phyloP scores from a whole-genome alignment of 2,113 vertebrate species.

The Ptilonorhynchus violaceus region DNA sequence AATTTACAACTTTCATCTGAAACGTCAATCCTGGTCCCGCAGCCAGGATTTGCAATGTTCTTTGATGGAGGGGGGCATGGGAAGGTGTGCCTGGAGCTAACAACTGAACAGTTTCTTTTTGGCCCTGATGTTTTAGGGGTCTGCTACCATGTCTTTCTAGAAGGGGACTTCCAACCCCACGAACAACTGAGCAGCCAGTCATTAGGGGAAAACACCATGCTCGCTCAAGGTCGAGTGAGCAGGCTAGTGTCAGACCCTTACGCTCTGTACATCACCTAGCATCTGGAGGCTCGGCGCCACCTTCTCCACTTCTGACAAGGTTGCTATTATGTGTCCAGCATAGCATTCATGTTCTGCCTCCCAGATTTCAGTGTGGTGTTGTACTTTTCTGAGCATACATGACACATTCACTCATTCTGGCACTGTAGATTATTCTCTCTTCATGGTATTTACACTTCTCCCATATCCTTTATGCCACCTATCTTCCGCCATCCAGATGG shows the following conservation, averaged over 20 bases:
- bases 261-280: slow-evolving; percentile 65
- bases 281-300: slow-evolving; percentile 60
- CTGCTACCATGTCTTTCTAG: slow-evolving; percentile 72
- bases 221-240: slow-evolving; percentile 72
- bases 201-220: slow-evolving; percentile 67
- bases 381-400: slow-evolving; percentile 54
- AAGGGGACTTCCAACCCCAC: slow-evolving; percentile 73
- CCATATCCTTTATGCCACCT: slow-evolving; percentile 25
- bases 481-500: slow-evolving; percentile 46
- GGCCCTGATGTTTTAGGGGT: slow-evolving; percentile 75
- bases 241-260: slow-evolving; percentile 65
- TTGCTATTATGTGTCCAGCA: slow-evolving; percentile 66
- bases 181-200: slow-evolving; percentile 67
- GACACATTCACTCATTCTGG: slow-evolving; percentile 47
- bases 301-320: slow-evolving; percentile 74
- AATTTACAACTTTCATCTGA: not conserved
- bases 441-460: slow-evolving; percentile 44
- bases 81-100: slow-evolving; percentile 48
- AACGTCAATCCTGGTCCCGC: not conserved
- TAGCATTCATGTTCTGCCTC: slow-evolving; percentile 65
- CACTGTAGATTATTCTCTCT: slow-evolving; percentile 23
- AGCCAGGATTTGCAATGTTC: slow-evolving; percentile 4
- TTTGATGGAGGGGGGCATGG: slow-evolving; percentile 41
- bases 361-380: slow-evolving; percentile 67
- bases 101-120: slow-evolving; percentile 72